Evolutionary conservation across 2,797 vertebrate genomes (phyloP), one percentile per base, ranked within the genome.

Genomic region (Sebastes hopkinsi): DNA sequence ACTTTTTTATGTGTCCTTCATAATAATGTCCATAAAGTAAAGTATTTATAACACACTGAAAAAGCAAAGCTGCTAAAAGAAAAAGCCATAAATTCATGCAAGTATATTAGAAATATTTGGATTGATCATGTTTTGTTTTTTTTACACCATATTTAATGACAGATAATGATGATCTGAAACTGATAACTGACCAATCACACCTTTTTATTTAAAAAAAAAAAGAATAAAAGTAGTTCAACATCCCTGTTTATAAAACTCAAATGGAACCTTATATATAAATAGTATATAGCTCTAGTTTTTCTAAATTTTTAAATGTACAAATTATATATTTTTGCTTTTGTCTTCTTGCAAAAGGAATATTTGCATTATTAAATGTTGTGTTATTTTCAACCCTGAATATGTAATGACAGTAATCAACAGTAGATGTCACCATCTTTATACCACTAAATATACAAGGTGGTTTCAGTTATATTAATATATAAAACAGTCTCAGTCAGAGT

Each of bases 381-480:
- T 66, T 52, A 13, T 56, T 64, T 69, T 70, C 13, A 6, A 6
- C 0, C 2, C 3, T 25, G 16, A 77, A 56, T 18, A 11, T 75
- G 79, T 72, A 84, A 25, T 87, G 67, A 58, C 22, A 8, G 27
- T 46, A 38, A n/a, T 71, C 1, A 72, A 82, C 93, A 92, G 81
- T 36, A 93, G 94, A 85, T 87, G 90, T 82, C 93, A 16, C 55
- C 25, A 67, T 87, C 14, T 54, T 50, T 52, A 8, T 30, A 10
- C 1, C 7, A n/a, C 13, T 14, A 8, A 14, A 52, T 3, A 20
- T 27, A 50, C 46, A n/a, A 20, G 1, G 8, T 58, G 11, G 7
- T 29, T 73, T 77, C 30, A 76, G 2, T 66, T 7, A 2, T 16
- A 36, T 20, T 66, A 4, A 60, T 7, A 56, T 7, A 6, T 6